phyloP scores from a whole-genome alignment of 1,140 invertebrate genomes.

The Elysia chlorotica region DNA sequence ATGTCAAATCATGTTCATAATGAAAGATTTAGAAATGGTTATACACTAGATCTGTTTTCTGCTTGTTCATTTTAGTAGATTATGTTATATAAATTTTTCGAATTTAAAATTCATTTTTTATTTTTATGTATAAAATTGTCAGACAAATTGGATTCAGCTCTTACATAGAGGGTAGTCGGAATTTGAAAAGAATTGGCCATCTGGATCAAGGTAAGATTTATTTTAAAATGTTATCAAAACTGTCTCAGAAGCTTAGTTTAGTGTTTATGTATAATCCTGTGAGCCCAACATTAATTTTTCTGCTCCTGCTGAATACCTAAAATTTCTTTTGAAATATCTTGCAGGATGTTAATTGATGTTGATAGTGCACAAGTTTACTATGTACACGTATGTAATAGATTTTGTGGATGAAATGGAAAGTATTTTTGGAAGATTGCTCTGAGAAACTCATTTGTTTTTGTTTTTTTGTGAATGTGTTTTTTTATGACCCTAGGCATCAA shows the following conservation, averaged over 20 bases:
- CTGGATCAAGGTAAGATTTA: slow-evolving; percentile 11
- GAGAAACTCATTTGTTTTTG: neutral
- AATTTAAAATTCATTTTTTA: too few relatives aligned
- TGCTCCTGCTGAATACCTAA: too few relatives aligned
- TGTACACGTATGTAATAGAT: neutral
- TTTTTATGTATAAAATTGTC: neutral
- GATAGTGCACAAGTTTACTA: too few relatives aligned
- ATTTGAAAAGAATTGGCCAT: slow-evolving; percentile 16
- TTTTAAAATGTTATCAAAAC: neutral
- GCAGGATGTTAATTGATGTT: too few relatives aligned
- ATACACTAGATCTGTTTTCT: neutral
- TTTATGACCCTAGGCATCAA: neutral
- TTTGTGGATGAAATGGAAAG: neutral
- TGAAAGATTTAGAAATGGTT: neutral
- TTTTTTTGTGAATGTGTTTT: neutral
- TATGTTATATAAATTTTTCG: too few relatives aligned
- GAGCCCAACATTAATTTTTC: neutral
- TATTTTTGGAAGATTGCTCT: neutral
- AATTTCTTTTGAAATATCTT: too few relatives aligned
- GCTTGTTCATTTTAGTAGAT: neutral
- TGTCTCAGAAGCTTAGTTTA: neutral
- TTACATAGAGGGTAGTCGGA: slow-evolving; percentile 16
- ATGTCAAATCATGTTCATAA: neutral
- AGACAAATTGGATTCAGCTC: slow-evolving; percentile 3
- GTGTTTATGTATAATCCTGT: neutral